Conservation (phyloP, 2,113 vertebrate genomes). For the Etia nguti region DNA sequence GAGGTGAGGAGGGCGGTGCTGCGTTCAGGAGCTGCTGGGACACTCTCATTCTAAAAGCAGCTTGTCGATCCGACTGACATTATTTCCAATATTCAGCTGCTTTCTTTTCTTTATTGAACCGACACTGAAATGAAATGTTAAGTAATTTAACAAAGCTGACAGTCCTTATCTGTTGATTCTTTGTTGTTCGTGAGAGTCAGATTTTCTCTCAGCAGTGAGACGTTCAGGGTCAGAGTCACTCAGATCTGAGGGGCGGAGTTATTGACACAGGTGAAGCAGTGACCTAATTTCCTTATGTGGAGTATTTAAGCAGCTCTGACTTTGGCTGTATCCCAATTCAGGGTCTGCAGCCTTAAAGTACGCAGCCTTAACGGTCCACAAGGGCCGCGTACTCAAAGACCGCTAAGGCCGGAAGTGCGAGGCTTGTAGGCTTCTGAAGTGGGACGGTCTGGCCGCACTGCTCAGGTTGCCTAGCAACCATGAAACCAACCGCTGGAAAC, state of each 20-base stretch:
- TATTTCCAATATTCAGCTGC: neutral
- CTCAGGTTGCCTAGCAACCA: no score
- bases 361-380: no score
- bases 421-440: no score
- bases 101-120: neutral
- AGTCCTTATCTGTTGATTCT: neutral
- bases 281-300: neutral
- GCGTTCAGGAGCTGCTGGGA: constrained; percentile 1
- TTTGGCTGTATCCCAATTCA: neutral
- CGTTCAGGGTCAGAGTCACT: neutral
- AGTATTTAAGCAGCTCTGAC: neutral
- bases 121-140: neutral
- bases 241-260: neutral
- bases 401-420: no score
- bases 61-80: neutral
- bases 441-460: no score
- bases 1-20: neutral
- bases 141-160: neutral
- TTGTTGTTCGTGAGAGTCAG: no score
- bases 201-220: neutral
- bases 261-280: neutral
- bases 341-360: no score
- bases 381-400: no score
- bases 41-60: neutral
- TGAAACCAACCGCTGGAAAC: no score